Evolutionary conservation across 2,113 vertebrate species (phyloP).

Genomic region (Egretta garzetta): DNA sequence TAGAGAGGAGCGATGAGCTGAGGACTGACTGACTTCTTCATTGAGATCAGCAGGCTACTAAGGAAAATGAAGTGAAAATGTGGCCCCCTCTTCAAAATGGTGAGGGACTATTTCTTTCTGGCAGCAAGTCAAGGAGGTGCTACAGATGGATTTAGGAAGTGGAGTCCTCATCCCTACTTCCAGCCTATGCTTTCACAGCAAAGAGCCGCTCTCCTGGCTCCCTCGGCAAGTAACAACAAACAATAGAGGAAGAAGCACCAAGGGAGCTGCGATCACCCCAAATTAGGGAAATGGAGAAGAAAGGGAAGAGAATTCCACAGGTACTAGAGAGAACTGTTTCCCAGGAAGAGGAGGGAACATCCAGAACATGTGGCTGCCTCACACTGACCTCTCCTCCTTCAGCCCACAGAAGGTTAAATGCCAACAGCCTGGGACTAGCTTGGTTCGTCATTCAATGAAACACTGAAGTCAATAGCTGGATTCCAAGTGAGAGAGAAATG

Average conservation of each 20-base stretch:
- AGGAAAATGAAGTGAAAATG: background rate
- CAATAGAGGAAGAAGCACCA: rapidly evolving
- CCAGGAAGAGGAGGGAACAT: background rate
- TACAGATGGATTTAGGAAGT: background rate
- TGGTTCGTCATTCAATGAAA: background rate
- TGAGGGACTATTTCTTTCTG: background rate
- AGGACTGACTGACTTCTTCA: background rate
- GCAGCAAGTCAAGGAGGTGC: background rate
- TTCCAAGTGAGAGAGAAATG: background rate
- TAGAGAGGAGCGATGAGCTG: background rate
- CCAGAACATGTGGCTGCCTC: background rate
- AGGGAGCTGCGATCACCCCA: background rate
- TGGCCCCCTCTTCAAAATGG: rapidly evolving
- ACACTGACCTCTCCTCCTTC: background rate
- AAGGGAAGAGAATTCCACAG: background rate
- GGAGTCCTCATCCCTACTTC: background rate
- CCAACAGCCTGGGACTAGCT: background rate
- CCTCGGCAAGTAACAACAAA: background rate
- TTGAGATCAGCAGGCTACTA: background rate
- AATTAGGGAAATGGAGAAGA: background rate
- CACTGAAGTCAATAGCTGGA: background rate
- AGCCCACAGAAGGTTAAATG: background rate
- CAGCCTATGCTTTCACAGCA: background rate
- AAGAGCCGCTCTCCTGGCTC: background rate
- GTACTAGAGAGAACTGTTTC: background rate